A percentile compares a stretch with the other conserved stretches of the same genome.
These are phyloP conservation scores for Pseudorasbora parva DNA, from an alignment of 2,113 vertebrate genomes.

Conservation along the genomic window DNA sequence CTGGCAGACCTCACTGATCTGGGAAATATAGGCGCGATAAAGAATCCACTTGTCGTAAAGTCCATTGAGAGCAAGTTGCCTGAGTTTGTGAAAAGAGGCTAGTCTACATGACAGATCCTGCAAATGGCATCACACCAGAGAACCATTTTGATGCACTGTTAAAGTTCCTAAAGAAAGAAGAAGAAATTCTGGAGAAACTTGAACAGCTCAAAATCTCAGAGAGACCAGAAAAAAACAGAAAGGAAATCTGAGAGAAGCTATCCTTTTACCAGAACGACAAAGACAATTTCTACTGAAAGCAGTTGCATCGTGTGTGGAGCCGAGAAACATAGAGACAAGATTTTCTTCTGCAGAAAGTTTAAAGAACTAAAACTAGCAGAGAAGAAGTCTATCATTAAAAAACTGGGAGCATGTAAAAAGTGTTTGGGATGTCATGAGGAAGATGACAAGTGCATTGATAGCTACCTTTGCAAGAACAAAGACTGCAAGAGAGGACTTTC, in stretches of 20 bases:
- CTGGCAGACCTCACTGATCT: slow-evolving; percentile 45
- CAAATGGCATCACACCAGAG: not conserved
- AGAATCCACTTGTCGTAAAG: slow-evolving; percentile 44
- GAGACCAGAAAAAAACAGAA: not conserved
- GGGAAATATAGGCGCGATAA: slow-evolving; percentile 4
- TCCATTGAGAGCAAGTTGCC: slow-evolving; percentile 50
- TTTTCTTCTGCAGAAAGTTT: slow-evolving; percentile 8
- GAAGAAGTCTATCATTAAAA: not conserved
- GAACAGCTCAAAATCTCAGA: not conserved
- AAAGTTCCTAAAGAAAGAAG: not conserved
- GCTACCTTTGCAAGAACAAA: not conserved
- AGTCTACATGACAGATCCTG: not conserved
- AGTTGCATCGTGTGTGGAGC: not conserved
- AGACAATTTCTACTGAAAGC: not conserved
- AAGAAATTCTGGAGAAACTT: not conserved
- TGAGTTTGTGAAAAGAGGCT: slow-evolving; percentile 1
- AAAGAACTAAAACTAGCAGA: not conserved
- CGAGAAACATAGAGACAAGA: not conserved
- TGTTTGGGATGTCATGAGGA: not conserved
- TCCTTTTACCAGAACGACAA: not conserved
- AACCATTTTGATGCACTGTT: not conserved
- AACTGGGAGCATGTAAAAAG: not conserved
- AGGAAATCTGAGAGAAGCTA: not conserved
- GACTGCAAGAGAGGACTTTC: not conserved
- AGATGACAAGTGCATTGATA: not conserved